A percentile compares a stretch with the other conserved stretches of the same genome.
These are phyloP conservation scores for Cheirogaleus medius DNA, from an alignment of 2,113 vertebrate genomes.

Conservation along the genomic window DNA sequence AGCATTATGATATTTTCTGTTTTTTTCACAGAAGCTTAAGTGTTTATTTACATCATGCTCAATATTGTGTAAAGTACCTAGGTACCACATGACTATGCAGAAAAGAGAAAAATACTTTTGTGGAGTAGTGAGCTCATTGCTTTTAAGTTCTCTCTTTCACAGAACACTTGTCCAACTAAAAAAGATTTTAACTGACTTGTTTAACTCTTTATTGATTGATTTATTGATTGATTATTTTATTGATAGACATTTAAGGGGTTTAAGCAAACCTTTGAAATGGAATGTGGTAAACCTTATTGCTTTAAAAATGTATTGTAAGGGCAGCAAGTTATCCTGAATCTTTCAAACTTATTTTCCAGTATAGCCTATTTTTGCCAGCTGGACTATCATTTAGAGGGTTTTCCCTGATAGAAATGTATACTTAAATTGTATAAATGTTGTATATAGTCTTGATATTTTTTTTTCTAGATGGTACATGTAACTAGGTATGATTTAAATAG, in stretches of 20 bases:
- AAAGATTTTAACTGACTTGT: background rate
- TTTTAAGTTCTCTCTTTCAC: background rate
- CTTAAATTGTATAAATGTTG: background rate
- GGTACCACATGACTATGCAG: background rate
- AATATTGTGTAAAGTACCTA: background rate
- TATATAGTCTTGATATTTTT: background rate
- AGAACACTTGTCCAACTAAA: background rate
- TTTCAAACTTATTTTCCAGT: background rate
- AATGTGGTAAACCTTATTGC: background rate
- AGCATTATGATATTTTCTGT: background rate
- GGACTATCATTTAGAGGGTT: background rate
- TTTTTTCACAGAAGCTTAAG: background rate
- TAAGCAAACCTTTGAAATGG: background rate
- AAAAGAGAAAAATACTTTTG: background rate
- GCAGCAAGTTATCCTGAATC: background rate
- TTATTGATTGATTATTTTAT: conserved; percentile 12
- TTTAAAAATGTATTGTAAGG: conserved; percentile 8
- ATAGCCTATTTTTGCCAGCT: background rate
- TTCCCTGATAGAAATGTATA: background rate
- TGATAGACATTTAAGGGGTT: background rate
- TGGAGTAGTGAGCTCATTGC: background rate
- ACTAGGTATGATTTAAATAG: background rate
- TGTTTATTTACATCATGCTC: background rate
- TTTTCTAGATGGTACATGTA: background rate
- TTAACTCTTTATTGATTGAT: background rate